Conservation (phyloP, 2,888 invertebrate genomes). For the Torymus aiolomorphi region DNA sequence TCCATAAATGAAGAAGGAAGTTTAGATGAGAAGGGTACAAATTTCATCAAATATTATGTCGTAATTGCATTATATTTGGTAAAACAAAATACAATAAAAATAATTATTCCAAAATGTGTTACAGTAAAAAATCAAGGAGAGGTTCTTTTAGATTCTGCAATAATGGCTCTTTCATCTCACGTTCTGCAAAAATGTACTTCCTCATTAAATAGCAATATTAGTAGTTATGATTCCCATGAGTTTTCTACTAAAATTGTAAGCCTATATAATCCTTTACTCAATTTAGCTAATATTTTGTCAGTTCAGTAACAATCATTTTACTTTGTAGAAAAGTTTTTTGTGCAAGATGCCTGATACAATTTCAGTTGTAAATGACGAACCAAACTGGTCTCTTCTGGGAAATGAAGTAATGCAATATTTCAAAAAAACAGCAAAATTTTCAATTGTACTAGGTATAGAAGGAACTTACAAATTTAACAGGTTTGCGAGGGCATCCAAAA, state of each 20-base stretch:
- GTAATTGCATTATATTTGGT: slow-evolving; percentile 1
- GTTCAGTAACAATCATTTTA: slow-evolving; percentile 28
- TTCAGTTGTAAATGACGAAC: slow-evolving; percentile 51
- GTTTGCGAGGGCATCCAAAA: too few relatives aligned
- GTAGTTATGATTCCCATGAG: slow-evolving; percentile 63
- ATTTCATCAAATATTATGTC: slow-evolving; percentile 16
- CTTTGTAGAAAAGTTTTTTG: slow-evolving; percentile 49
- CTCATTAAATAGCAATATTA: slow-evolving; percentile 64
- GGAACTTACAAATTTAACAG: neutral
- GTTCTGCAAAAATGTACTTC: slow-evolving; percentile 66
- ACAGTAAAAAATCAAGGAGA: slow-evolving; percentile 67
- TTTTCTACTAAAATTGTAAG: slow-evolving; percentile 68
- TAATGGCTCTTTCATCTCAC: slow-evolving; percentile 69
- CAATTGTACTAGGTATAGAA: slow-evolving; percentile 65
- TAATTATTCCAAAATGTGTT: slow-evolving; percentile 45
- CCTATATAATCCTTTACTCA: neutral
- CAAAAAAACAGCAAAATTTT: slow-evolving; percentile 61
- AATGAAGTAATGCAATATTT: slow-evolving; percentile 60
- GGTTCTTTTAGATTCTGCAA: slow-evolving; percentile 70
- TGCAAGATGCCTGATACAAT: slow-evolving; percentile 49
- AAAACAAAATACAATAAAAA: neutral
- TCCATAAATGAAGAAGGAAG: slow-evolving; percentile 63
- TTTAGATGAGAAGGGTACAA: slow-evolving; percentile 66
- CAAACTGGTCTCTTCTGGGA: slow-evolving; percentile 67
- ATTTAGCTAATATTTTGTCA: slow-evolving; percentile 25